Percentiles rank a stretch among this genome's conserved stretches.
Conservation (phyloP, 2,888 invertebrate genomes). For the Holacanthella duospinosa region DNA sequence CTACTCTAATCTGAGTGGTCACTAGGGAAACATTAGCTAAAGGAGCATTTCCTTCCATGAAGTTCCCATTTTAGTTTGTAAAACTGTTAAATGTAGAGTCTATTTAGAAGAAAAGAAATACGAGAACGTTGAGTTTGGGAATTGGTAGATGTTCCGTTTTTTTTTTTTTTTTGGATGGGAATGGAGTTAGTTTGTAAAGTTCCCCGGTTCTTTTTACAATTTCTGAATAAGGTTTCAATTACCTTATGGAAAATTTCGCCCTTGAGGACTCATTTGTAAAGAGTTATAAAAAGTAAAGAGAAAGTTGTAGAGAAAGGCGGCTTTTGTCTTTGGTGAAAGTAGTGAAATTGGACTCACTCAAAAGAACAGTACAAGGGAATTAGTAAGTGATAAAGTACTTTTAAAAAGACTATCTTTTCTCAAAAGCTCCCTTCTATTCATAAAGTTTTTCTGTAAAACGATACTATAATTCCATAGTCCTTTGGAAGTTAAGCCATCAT, state of each 20-base stretch:
- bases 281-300: slow-evolving; percentile 2
- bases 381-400: neutral
- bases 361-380: neutral
- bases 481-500: no score
- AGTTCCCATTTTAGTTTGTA: neutral
- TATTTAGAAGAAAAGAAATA: neutral
- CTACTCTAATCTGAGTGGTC: neutral
- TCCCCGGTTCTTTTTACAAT: neutral
- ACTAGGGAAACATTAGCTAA: neutral
- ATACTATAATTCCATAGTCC: no score
- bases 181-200: neutral
- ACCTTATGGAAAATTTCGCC: slow-evolving; percentile 18
- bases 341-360: no score
- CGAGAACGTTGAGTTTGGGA: neutral
- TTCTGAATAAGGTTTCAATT: slow-evolving; percentile 17
- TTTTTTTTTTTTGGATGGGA: neutral
- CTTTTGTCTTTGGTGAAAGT: no score
- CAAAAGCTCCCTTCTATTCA: no score
- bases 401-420: no score
- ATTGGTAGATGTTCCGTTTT: neutral
- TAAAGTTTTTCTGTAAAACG: no score
- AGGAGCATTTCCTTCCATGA: neutral
- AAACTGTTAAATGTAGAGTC: no score
- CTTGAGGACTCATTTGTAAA: slow-evolving; percentile 17
- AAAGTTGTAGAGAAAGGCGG: neutral